Evolutionary conservation across 2,888 invertebrate genomes (phyloP).

Genomic region (Epinotia ramella): DNA sequence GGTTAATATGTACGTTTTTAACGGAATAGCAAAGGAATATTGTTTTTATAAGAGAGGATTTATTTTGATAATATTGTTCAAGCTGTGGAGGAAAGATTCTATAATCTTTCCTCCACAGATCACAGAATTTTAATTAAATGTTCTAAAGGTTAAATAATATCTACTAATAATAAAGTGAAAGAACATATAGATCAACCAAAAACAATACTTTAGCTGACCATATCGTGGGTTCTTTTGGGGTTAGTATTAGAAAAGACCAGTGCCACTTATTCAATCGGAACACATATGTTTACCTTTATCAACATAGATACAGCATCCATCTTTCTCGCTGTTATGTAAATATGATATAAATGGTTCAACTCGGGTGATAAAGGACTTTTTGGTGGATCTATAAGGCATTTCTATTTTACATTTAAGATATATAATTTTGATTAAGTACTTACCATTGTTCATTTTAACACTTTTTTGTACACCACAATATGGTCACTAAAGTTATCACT

Average conservation of each 20-base stretch:
- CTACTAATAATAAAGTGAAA: background rate
- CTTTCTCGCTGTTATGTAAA: too few relatives aligned
- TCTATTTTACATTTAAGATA: background rate
- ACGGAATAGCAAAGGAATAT: too few relatives aligned
- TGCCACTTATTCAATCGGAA: constrained; percentile 9
- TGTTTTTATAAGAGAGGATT: too few relatives aligned
- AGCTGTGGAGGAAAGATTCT: too few relatives aligned
- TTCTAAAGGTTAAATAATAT: too few relatives aligned
- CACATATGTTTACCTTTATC: background rate
- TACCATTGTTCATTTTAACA: constrained; percentile 35
- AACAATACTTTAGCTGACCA: constrained; percentile 42
- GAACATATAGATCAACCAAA: constrained; percentile 57
- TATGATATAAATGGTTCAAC: background rate
- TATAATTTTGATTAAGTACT: constrained; percentile 32
- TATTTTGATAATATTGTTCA: too few relatives aligned
- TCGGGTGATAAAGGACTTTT: background rate
- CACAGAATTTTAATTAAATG: too few relatives aligned
- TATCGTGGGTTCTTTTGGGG: constrained; percentile 46
- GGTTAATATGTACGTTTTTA: too few relatives aligned
- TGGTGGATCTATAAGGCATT: constrained; percentile 40
- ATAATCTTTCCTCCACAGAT: too few relatives aligned
- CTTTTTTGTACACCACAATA: constrained; percentile 47
- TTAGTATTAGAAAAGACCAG: background rate
- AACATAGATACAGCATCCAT: background rate
- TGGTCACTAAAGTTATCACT: constrained; percentile 42